Evolutionary conservation across 2,113 vertebrate species (phyloP).

Genomic region (Galbula dea): DNA sequence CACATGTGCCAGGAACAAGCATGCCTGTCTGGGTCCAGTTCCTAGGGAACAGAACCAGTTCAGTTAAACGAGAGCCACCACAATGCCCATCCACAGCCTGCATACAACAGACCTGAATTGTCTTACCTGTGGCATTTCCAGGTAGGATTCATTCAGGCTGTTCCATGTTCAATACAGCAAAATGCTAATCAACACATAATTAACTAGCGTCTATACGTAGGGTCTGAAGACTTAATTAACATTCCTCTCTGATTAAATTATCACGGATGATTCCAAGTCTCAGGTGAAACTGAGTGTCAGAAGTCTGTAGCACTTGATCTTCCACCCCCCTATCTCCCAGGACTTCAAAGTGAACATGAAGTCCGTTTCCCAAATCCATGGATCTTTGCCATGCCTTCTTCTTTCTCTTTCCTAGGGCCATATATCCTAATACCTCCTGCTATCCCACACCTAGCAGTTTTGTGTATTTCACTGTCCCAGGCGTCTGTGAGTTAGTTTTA

Average conservation of each 20-base stretch:
- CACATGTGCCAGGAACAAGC: neutral
- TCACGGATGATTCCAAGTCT: slow-evolving; percentile 57
- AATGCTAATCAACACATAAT: slow-evolving; percentile 55
- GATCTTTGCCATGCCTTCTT: slow-evolving; percentile 1
- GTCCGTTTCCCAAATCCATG: slow-evolving; percentile 9
- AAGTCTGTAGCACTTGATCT: slow-evolving; percentile 26
- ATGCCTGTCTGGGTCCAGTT: accelerated
- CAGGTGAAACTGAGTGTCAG: slow-evolving; percentile 38
- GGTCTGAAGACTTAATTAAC: slow-evolving; percentile 49
- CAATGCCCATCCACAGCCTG: neutral
- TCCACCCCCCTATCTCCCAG: slow-evolving; percentile 58
- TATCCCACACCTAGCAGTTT: neutral
- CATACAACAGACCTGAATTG: neutral
- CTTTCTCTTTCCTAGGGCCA: neutral
- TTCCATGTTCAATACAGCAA: neutral
- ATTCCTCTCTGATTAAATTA: slow-evolving; percentile 61
- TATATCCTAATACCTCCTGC: too few species aligned
- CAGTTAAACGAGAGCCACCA: neutral
- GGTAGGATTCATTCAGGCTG: neutral
- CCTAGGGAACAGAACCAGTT: neutral
- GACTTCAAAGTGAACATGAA: slow-evolving; percentile 35
- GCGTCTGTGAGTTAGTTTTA: neutral
- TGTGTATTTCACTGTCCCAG: neutral
- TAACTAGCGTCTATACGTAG: slow-evolving; percentile 38
- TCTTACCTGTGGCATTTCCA: slow-evolving; percentile 5